Base-by-base conservation (phyloP, 2,113 vertebrate genomes). In the Argyrosomus japonicus region DNA sequence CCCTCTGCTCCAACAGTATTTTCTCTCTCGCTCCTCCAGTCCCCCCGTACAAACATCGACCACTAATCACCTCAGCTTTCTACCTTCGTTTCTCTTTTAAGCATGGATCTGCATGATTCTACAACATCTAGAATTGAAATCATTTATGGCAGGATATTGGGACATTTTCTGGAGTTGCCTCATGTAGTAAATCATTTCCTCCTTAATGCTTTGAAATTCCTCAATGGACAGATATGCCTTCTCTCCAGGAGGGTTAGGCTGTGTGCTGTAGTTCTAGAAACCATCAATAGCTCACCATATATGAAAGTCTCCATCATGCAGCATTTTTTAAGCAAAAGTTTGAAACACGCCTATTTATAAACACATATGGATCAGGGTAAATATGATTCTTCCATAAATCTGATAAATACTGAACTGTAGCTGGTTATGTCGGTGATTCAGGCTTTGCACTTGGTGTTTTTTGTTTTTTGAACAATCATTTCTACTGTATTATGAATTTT, bases 41-140 rank as follows among this genome's bases (percentile, higher is more conserved):
- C 50, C 77, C 29, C 32, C 48, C 62, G 9, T 68, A 75, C 50
- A 47, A 77, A 70, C 79, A 77, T 82, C 61, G 50, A 79, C 80
- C 63, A 79, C 69, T 21, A 23, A 77, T 68, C 79, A 70, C 79
- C 86, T 88, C 91, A 78, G 62, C 67, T 57, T 77, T 68, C 53
- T 75, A 79, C 75, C 82, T 57, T 78, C 40, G 40, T 69, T 81
- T 70, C 75, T 78, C 80, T 79, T 83, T 89, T 69, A 77, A 91
- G 93, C 93, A 93, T 90, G 91, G 90, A 83, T 89, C 87, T 94
- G 94, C 93, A 94, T 93, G 94, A 86, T 90, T 92, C 91, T 79
- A 86, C 77, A 72, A 74, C 63, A 74, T 69, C 57, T 85, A 61
- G 74, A 79, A 70, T 63, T 82, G 11, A 87, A 89, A 67, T 80